Conservation (phyloP, 2,888 invertebrate genomes). For the Platerodrilus igneus region DNA sequence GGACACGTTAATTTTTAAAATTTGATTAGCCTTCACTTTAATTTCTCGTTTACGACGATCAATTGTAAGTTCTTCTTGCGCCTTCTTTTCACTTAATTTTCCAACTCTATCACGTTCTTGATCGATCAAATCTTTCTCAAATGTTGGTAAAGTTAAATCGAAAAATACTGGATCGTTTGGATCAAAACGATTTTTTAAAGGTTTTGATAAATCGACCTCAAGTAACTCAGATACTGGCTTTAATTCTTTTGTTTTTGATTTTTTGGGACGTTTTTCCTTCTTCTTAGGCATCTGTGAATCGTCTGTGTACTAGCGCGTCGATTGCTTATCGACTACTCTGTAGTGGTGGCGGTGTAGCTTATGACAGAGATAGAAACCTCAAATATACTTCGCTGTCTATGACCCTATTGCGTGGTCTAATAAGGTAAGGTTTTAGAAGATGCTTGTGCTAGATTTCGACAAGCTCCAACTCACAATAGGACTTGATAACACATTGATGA, state of each 20-base stretch:
- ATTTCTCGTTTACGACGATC: conserved; percentile 43
- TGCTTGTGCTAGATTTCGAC: conserved; percentile 44
- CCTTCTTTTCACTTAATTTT: conserved; percentile 41
- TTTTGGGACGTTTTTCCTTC: conserved; percentile 24
- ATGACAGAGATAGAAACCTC: no score
- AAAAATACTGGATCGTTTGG: conserved; percentile 27
- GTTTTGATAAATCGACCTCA: conserved; percentile 23
- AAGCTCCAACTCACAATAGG: conserved; percentile 44
- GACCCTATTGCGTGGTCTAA: no score
- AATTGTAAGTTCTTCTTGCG: conserved; percentile 41
- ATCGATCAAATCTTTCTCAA: conserved; percentile 42
- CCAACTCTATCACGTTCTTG: conserved; percentile 44
- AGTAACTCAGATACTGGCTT: conserved; percentile 15
- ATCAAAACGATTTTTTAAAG: conserved; percentile 23
- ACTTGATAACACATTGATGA: conserved; percentile 44
- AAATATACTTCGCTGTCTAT: no score
- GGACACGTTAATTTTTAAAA: conserved; percentile 33
- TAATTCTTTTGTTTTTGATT: conserved; percentile 18
- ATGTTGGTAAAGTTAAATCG: conserved; percentile 33
- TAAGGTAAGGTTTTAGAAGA: no score
- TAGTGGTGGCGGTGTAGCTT: conserved; percentile 31
- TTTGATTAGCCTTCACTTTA: conserved; percentile 36
- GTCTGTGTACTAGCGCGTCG: conserved; percentile 38
- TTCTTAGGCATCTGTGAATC: conserved; percentile 40
- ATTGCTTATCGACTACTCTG: conserved; percentile 40